A percentile compares a stretch with the other conserved stretches of the same genome.
Evolutionary conservation across 2,797 vertebrate genomes (phyloP).

Genomic region (Phrynocephalus vlangalii): DNA sequence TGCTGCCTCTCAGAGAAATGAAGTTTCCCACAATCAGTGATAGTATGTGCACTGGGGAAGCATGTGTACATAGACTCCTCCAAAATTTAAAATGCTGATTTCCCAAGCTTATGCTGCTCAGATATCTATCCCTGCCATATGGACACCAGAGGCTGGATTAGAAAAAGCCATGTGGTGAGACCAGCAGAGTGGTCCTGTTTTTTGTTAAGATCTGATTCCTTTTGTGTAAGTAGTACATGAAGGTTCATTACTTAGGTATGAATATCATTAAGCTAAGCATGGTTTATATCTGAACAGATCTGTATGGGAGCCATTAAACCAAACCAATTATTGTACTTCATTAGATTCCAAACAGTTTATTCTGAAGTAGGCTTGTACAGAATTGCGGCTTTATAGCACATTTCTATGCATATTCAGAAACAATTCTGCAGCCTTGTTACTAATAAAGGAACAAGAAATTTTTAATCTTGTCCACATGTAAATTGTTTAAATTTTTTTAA

Average conservation of each 20-base stretch:
- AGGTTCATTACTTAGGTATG: not conserved
- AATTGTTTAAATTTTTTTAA: not conserved
- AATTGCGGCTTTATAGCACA: not conserved
- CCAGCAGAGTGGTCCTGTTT: not conserved
- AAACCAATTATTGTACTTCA: not conserved
- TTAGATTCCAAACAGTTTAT: not conserved
- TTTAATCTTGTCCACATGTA: not conserved
- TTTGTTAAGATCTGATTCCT: not conserved
- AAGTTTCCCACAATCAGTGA: not conserved
- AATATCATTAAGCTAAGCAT: not conserved
- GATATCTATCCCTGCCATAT: not conserved
- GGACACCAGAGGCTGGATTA: not conserved
- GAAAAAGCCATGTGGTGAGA: not conserved
- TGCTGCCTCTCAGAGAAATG: not conserved
- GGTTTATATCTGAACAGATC: not conserved
- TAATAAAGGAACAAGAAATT: not conserved
- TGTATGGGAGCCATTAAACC: not conserved
- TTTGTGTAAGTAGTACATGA: not conserved
- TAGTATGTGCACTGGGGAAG: not conserved
- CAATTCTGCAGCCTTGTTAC: not conserved
- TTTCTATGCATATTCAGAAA: not conserved
- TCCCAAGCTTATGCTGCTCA: not conserved
- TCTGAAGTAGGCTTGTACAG: not conserved
- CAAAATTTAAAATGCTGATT: not conserved
- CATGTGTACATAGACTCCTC: not conserved